Conservation (phyloP, 2,113 vertebrate genomes). For the Oxygymnocypris stewartii region DNA sequence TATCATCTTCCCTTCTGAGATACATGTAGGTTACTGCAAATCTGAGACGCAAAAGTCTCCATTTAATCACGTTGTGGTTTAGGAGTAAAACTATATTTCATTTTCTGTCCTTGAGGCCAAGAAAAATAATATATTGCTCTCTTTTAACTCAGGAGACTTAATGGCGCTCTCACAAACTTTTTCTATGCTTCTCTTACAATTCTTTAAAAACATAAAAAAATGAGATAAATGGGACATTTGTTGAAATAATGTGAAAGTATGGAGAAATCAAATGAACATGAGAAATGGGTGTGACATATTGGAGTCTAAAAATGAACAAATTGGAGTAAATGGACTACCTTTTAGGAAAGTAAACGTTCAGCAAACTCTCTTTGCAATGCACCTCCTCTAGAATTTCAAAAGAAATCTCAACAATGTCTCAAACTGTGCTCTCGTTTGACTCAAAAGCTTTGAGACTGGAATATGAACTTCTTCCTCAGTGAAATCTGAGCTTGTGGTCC, state of each 20-base stretch:
- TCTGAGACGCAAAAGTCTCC: not conserved
- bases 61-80: not conserved
- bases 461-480: not conserved
- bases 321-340: not conserved
- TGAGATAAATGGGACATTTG: not conserved
- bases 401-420: not conserved
- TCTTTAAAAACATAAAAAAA: not conserved
- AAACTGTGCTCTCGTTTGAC: not conserved
- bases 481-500: not conserved
- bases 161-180: not conserved
- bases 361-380: not conserved
- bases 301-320: not conserved
- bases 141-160: not conserved
- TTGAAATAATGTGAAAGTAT: not conserved
- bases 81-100: not conserved
- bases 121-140: not conserved
- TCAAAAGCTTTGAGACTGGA: not conserved
- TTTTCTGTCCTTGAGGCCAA: not conserved
- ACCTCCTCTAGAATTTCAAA: too few relatives aligned
- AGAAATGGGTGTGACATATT: not conserved
- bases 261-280: not conserved
- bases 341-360: not conserved
- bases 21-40: not conserved
- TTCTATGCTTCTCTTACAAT: not conserved
- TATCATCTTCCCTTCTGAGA: not conserved